These are phyloP conservation scores for Chrysogorgia sp. DNA, from an alignment of 92 coral and sea anemone genomes.

Conservation along the genomic window DNA sequence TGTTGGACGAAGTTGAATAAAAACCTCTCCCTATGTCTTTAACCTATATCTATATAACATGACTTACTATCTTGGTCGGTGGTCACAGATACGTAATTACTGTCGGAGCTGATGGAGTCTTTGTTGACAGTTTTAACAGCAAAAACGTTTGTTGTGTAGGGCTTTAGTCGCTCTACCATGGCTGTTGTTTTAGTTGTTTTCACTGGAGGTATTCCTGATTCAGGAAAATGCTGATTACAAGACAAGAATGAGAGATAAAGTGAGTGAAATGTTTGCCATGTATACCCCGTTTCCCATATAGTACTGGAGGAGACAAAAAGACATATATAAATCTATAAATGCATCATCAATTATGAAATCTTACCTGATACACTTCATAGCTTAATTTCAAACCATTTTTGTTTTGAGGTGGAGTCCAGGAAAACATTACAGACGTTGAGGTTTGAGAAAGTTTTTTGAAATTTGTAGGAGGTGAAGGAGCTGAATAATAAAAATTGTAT, in stretches of 20 bases:
- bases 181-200: not conserved
- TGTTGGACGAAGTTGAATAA: not conserved
- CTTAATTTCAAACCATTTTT: conserved; percentile 8
- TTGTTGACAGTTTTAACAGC: conserved; percentile 54
- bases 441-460: conserved; percentile 12
- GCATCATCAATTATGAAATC: not conserved
- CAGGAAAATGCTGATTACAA: not conserved
- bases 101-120: conserved; percentile 35
- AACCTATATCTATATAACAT: not conserved
- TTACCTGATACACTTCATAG: conserved; percentile 66
- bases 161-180: conserved; percentile 29
- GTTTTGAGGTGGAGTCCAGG: conserved; percentile 59
- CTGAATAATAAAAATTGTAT: conserved; percentile 16
- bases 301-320: too few relatives aligned
- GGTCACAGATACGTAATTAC: conserved; percentile 1
- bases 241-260: not conserved
- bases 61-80: conserved; percentile 64
- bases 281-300: too few relatives aligned
- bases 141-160: conserved; percentile 64
- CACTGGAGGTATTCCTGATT: not conserved
- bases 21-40: too few relatives aligned
- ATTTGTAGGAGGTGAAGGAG: conserved; percentile 54
- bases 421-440: conserved; percentile 13
- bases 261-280: not conserved
- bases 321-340: not conserved